A percentile compares a stretch with the other conserved stretches of the same genome.
These are phyloP conservation scores for Macroglossus sobrinus DNA, from an alignment of 2,113 vertebrate genomes.

Conservation along the genomic window DNA sequence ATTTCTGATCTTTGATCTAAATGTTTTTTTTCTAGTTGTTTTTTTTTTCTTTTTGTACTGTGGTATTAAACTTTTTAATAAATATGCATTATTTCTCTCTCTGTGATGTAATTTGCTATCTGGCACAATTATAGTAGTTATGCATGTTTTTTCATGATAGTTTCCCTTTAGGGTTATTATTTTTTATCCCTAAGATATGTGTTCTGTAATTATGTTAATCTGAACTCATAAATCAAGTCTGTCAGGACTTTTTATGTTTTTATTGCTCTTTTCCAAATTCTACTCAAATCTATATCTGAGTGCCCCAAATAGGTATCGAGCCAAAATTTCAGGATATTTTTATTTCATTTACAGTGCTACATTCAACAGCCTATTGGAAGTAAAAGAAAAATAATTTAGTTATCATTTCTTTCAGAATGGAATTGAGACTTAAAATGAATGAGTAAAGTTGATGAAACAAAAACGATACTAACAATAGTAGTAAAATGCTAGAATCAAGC, in stretches of 20 bases:
- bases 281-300: constrained; percentile 22
- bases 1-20: neutral
- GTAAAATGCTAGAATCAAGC: neutral
- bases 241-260: constrained; percentile 22
- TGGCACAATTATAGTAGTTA: neutral
- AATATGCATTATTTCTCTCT: neutral
- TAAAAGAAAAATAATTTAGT: neutral
- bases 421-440: neutral
- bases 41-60: neutral
- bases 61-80: neutral
- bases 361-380: neutral
- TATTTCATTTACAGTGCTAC: neutral
- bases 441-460: neutral
- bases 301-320: neutral
- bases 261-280: constrained; percentile 40
- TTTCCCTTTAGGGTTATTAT: neutral
- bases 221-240: constrained; percentile 63
- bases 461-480: neutral
- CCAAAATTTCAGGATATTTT: constrained; percentile 3
- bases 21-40: neutral
- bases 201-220: constrained; percentile 59
- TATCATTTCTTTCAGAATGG: neutral
- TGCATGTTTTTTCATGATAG: neutral
- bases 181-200: constrained; percentile 41
- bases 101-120: constrained; percentile 37